Evolutionary conservation across 1,140 invertebrate species (phyloP), one percentile per base, ranked within the genome.

Genomic region (Hestina assimilis): DNA sequence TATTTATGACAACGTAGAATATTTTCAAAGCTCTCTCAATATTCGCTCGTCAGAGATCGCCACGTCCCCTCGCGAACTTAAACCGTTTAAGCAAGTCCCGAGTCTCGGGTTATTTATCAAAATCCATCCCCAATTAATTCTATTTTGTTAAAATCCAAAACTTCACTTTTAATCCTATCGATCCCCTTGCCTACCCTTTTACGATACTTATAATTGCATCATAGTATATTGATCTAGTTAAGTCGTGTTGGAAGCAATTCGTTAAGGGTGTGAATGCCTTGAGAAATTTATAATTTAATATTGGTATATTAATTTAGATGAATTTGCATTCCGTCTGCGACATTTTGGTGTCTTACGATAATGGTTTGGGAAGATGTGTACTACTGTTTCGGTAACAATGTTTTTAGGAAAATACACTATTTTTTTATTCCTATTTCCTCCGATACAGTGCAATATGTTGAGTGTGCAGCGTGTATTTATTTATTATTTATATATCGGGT

Each of bases 81-180:
- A 62, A 63, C 59, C 59, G 47, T 66, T 65, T 61, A 58, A 55
- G 46, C 53, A 58, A 64, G 57, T 52, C 52, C 52, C 46, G 42
- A 56, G 48, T 48, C 55, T 51, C 52, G 48, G 43, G 57, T 68
- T 69, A 69, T 75, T 75, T 69, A 72, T 74, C 67, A 69, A 70
- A 75, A 79, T 77, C 72, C 70, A 75, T 71, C 69, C 69, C 69
- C 74, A 68, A 79, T 76, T 79, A 79, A 79, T 79, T 76, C 72
- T 63, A 69, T 79, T 77, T 72, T 53, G 70, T 72, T 74, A 59
- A 69, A 79, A 79, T 79, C 75, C 68, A 65, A 58, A 75, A 79
- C 72, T 79, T 75, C 66, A 72, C 69, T 71, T 69, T 72, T 78
- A 79, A 79, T 78, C 78, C 74, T 58, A 77, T 81, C 75, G 75